A percentile compares a stretch with the other conserved stretches of the same genome.
phyloP scores from a whole-genome alignment of 2,888 invertebrate genomes.

The Hoplodrina blanda region DNA sequence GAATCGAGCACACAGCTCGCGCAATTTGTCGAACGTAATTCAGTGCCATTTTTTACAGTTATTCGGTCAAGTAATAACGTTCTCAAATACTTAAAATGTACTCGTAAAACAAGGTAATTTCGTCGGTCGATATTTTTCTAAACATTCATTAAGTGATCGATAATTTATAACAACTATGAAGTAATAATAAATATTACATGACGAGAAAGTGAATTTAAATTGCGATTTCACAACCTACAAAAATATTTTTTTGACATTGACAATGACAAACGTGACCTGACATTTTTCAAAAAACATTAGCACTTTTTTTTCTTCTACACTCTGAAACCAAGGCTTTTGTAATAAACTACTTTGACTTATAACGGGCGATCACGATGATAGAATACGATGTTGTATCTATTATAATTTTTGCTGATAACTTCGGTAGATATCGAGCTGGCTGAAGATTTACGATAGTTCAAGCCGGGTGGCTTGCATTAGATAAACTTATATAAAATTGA shows the following conservation, averaged over 20 bases:
- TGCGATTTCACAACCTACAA: slow-evolving; percentile 45
- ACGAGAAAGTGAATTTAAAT: slow-evolving; percentile 29
- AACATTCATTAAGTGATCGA: not conserved
- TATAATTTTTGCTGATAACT: no score
- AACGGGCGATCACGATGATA: no score
- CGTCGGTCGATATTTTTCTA: slow-evolving; percentile 7
- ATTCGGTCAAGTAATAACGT: slow-evolving; percentile 10
- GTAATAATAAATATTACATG: not conserved
- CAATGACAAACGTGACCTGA: slow-evolving; percentile 39
- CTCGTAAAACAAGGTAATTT: not conserved
- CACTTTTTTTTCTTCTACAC: not conserved
- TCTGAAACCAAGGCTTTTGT: slow-evolving; percentile 11
- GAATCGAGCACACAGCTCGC: slow-evolving; percentile 61
- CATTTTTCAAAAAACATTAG: slow-evolving; percentile 2
- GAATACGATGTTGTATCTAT: no score
- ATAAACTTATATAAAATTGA: no score
- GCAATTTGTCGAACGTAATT: slow-evolving; percentile 76
- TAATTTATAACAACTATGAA: slow-evolving; percentile 2
- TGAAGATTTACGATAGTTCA: no score
- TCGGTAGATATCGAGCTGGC: no score
- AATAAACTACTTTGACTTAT: no score
- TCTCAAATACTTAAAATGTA: not conserved
- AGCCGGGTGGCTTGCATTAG: no score
- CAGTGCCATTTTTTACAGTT: slow-evolving; percentile 76
- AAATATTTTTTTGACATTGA: slow-evolving; percentile 47